Conservation (phyloP, 2,113 vertebrate genomes). For the Emydocephalus ijimae region DNA sequence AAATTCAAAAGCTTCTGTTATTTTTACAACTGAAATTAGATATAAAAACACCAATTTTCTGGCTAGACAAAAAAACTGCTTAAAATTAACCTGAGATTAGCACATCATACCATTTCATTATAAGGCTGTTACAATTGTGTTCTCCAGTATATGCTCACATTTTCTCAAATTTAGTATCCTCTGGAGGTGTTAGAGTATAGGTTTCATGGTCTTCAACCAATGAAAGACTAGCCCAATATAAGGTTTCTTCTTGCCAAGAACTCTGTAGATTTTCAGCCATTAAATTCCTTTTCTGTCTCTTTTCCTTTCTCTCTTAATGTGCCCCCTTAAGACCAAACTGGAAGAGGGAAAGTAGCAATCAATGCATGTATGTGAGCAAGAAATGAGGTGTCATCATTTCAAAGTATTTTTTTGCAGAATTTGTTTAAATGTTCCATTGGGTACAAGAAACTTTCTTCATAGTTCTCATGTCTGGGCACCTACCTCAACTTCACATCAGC, state of each 20-base stretch:
- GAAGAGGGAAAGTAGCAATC: neutral
- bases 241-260: neutral
- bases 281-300: neutral
- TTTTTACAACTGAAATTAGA: neutral
- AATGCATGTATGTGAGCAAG: neutral
- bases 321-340: neutral
- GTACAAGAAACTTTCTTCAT: neutral
- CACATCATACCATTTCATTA: neutral
- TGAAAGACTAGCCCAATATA: neutral
- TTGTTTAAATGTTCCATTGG: neutral
- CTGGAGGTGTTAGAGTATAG: neutral
- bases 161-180: neutral
- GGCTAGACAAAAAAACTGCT: neutral
- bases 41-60: neutral
- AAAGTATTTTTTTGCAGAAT: neutral
- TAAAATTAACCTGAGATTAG: neutral
- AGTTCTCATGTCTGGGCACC: neutral
- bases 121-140: neutral
- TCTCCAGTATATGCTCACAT: neutral
- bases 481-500: neutral
- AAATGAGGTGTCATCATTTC: neutral
- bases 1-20: neutral
- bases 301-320: neutral
- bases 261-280: neutral
- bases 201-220: neutral